Base-by-base conservation (phyloP, 2,797 vertebrate species). In the Bradypus variegatus region DNA sequence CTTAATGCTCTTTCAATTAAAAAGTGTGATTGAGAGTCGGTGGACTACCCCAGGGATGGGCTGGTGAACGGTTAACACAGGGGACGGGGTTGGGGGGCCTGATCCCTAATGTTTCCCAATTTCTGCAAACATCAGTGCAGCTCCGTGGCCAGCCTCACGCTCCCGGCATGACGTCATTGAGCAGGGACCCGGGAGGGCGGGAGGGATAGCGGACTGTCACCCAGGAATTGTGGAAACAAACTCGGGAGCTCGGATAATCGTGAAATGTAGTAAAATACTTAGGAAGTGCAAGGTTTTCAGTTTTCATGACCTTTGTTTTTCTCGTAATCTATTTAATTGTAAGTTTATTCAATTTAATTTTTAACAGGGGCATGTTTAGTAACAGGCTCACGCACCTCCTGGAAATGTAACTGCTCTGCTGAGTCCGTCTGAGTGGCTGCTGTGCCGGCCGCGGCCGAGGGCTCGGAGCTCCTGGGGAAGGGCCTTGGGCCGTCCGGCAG, bases 21-120 rank as follows among this genome's bases (percentile, higher is more conserved):
- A 77, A 70, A 8, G 10, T n/a, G 13, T 4, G 25, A 18, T 1
- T 0, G 3, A 9, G 18, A 13, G 14, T 5, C 15, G 79, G 41
- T 2, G 18, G 21, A 33, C 70, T 16, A 1, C 6, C 3, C 19
- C 16, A 1, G 16, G 6, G 0, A 1, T 0, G 41, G 14, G 29
- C 12, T 19, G 60, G 48, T 55, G 4, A 12, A n/a, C 1, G 3
- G 11, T 33, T 29, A 2, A 3, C 4, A 12, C 5, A 2, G n/a
- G 58, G 19, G 6, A 2, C 21, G 45, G 8, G 5, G 15, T 1
- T 11, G 3, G 8, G 23, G 11, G 4, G 45, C 36, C 48, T n/a
- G 31, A 29, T 48, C 27, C 38, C 23, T n/a, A 21, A n/a, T 1
- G 1, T 8, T 18, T 45, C 38, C 29, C 62, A 1, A 2, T 64